Percentiles rank a stretch among this genome's conserved stretches.
Evolutionary conservation across 2,797 vertebrate genomes (phyloP).

Genomic region (Menidia menidia): DNA sequence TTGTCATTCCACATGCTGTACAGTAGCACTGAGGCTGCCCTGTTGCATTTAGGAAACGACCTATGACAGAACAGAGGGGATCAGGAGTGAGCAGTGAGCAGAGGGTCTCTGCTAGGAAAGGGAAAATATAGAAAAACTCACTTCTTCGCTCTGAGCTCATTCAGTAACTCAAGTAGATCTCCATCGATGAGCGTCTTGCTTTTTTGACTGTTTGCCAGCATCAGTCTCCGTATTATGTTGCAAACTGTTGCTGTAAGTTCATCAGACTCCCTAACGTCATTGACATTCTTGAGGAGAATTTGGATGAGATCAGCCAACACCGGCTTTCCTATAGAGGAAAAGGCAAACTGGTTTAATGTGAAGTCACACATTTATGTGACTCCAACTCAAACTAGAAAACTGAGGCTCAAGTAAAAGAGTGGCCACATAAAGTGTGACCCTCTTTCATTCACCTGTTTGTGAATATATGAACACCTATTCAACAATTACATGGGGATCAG

Average conservation of each 20-base stretch:
- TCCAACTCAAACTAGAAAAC: neutral
- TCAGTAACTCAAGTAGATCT: constrained; percentile 80
- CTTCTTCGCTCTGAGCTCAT: constrained; percentile 81
- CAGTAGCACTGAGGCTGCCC: constrained; percentile 67
- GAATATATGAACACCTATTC: too few relatives aligned
- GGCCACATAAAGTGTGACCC: too few relatives aligned
- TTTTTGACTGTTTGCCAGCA: constrained; percentile 81
- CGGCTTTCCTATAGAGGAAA: constrained; percentile 78
- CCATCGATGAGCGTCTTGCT: constrained; percentile 83
- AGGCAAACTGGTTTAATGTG: neutral
- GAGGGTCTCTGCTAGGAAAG: neutral
- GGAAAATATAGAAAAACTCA: constrained; percentile 61
- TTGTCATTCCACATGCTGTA: constrained; percentile 75
- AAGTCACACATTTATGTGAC: neutral
- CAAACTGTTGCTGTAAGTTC: constrained; percentile 85
- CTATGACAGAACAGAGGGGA: constrained; percentile 35
- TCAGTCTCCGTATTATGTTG: constrained; percentile 83
- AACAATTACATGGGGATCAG: too few relatives aligned
- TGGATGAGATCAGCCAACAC: constrained; percentile 86
- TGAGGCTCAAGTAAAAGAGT: too few relatives aligned
- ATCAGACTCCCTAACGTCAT: constrained; percentile 75
- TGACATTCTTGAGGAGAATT: constrained; percentile 73
- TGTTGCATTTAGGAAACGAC: constrained; percentile 40
- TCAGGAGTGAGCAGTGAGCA: neutral
- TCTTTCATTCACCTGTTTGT: too few relatives aligned